Conservation (phyloP, 2,888 invertebrate species). For the Xylocampa areola region DNA sequence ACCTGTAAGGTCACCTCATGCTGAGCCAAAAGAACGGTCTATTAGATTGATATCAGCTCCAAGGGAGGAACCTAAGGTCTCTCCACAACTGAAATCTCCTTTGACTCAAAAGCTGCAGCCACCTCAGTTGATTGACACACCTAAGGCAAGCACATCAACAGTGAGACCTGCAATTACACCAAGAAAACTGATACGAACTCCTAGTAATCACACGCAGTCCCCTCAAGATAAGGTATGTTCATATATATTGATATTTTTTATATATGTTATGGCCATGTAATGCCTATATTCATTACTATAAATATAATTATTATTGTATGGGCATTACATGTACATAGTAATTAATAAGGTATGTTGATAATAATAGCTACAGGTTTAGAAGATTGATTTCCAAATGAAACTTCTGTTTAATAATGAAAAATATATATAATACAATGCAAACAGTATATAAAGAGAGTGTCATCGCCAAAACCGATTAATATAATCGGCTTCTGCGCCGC, state of each 20-base stretch:
- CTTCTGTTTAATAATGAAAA: too few relatives aligned
- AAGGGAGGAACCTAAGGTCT: slow-evolving; percentile 62
- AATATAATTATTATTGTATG: too few relatives aligned
- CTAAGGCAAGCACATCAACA: slow-evolving; percentile 75
- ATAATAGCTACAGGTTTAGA: neutral
- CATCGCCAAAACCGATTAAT: too few relatives aligned
- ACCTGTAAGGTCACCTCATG: slow-evolving; percentile 58
- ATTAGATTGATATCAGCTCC: slow-evolving; percentile 56
- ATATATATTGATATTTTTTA: neutral
- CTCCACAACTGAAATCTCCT: slow-evolving; percentile 66
- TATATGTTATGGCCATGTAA: too few relatives aligned
- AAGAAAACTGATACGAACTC: slow-evolving; percentile 70
- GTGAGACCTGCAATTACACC: slow-evolving; percentile 69
- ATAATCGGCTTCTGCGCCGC: too few relatives aligned
- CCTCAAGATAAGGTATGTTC: slow-evolving; percentile 75
- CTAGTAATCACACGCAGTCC: slow-evolving; percentile 70
- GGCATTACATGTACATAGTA: too few relatives aligned
- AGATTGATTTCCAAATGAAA: neutral
- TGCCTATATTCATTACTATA: too few relatives aligned
- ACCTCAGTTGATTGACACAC: slow-evolving; percentile 69
- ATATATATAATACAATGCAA: too few relatives aligned
- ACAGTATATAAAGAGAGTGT: too few relatives aligned
- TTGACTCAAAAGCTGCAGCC: slow-evolving; percentile 64
- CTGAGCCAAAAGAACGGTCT: slow-evolving; percentile 68
- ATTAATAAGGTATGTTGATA: too few relatives aligned